Evolutionary conservation across 1,140 invertebrate species (phyloP).

Genomic region (Dreissena polymorpha): DNA sequence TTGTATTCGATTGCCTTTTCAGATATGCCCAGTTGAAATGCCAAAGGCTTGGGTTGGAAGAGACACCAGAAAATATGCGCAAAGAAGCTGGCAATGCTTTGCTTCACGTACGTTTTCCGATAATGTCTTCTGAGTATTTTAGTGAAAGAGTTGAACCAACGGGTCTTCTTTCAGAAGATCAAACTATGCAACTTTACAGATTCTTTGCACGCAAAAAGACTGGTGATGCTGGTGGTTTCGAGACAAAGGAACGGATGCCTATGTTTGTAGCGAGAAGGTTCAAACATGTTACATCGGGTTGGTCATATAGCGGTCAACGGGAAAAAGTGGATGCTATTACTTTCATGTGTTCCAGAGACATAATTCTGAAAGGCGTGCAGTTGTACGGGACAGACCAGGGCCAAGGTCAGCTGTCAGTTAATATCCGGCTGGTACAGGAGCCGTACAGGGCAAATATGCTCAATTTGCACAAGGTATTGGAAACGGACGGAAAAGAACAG

Average conservation of each 20-base stretch:
- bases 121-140: conserved; percentile 55
- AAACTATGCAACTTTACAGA: conserved; percentile 18
- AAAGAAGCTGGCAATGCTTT: conserved; percentile 41
- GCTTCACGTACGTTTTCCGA: conserved; percentile 56
- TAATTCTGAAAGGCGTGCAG: conserved; percentile 7
- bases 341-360: conserved; percentile 34
- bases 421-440: not conserved
- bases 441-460: conserved; percentile 12
- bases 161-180: conserved; percentile 9
- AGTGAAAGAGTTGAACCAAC: conserved; percentile 7
- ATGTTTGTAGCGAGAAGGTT: conserved; percentile 22
- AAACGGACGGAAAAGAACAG: conserved; percentile 39
- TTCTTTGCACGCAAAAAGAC: conserved; percentile 22
- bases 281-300: not conserved
- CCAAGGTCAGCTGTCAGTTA: not conserved
- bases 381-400: conserved; percentile 40
- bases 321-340: conserved; percentile 42
- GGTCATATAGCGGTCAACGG: conserved; percentile 26
- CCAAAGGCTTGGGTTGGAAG: conserved; percentile 14
- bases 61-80: conserved; percentile 41
- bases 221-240: not conserved
- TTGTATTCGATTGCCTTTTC: conserved; percentile 47
- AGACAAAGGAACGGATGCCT: not conserved
- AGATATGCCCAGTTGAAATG: conserved; percentile 54
- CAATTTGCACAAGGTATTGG: not conserved